phyloP scores from a whole-genome alignment of 2,113 vertebrate genomes.

The Oncorhynchus gorbuscha region DNA sequence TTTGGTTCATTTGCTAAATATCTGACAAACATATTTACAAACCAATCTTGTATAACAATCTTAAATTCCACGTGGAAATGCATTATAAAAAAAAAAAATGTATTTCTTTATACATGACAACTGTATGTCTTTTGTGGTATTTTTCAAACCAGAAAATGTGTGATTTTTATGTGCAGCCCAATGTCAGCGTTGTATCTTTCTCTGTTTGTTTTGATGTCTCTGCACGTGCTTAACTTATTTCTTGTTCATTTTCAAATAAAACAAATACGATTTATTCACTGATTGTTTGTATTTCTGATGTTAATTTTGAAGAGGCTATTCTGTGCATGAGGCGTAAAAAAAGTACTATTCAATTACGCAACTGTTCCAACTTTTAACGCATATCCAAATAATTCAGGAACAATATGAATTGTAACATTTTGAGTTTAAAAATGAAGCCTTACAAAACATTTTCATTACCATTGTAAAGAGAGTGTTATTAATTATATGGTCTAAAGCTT shows the following conservation, averaged over 20 bases:
- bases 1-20: slow-evolving; percentile 48
- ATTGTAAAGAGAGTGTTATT: not conserved
- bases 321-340: not conserved
- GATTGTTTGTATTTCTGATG: slow-evolving; percentile 9
- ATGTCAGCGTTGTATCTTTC: slow-evolving; percentile 27
- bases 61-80: slow-evolving; percentile 55
- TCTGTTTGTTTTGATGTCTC: slow-evolving; percentile 44
- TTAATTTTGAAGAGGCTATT: not conserved
- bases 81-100: slow-evolving; percentile 60
- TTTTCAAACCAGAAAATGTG: slow-evolving; percentile 51
- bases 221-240: slow-evolving; percentile 92
- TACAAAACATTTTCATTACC: not conserved
- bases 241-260: slow-evolving; percentile 77
- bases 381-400: too few species aligned
- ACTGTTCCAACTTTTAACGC: too few species aligned
- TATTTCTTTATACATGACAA: slow-evolving; percentile 53
- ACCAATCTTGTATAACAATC: slow-evolving; percentile 51
- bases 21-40: slow-evolving; percentile 43
- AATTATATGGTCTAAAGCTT: not conserved
- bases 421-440: too few species aligned
- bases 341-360: too few species aligned
- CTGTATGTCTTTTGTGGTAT: slow-evolving; percentile 58
- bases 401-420: too few species aligned
- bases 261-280: slow-evolving; percentile 13
- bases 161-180: not conserved